These are phyloP conservation scores for Ochropleura leucogaster DNA, from an alignment of 2,888 invertebrate species.

Conservation along the genomic window DNA sequence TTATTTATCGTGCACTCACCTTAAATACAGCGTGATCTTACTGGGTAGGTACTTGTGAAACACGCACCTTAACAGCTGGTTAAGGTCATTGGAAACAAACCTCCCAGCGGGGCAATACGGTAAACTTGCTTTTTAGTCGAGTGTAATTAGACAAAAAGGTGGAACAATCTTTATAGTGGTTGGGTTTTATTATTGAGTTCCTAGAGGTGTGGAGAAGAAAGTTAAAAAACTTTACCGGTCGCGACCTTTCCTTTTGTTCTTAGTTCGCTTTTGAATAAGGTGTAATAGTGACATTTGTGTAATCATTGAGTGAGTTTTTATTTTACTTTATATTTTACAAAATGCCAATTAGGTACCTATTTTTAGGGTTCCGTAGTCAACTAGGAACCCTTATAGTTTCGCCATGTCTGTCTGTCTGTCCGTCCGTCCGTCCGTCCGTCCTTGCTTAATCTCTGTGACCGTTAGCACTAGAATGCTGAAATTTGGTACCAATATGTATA, in stretches of 20 bases:
- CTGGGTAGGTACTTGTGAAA: background rate
- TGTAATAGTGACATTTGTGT: background rate
- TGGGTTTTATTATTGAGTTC: background rate
- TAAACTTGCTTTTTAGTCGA: constrained; percentile 1
- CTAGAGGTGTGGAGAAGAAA: background rate
- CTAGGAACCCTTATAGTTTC: too few species aligned
- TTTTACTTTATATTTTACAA: too few species aligned
- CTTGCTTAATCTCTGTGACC: too few species aligned
- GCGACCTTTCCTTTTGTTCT: background rate
- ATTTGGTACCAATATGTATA: too few species aligned
- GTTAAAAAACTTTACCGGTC: background rate
- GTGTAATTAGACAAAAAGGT: background rate
- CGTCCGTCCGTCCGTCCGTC: too few species aligned
- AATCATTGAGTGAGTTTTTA: too few species aligned
- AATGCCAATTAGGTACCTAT: too few species aligned
- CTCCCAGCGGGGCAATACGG: background rate
- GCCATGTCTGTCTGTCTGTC: too few species aligned
- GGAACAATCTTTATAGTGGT: background rate
- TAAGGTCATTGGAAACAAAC: constrained; percentile 9
- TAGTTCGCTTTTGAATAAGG: background rate
- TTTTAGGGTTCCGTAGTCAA: too few species aligned
- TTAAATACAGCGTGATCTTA: background rate
- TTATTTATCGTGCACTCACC: background rate
- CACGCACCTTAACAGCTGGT: background rate
- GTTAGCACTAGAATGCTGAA: too few species aligned